Conservation (phyloP, 1,140 invertebrate genomes). For the Hycleus phaleratus region DNA sequence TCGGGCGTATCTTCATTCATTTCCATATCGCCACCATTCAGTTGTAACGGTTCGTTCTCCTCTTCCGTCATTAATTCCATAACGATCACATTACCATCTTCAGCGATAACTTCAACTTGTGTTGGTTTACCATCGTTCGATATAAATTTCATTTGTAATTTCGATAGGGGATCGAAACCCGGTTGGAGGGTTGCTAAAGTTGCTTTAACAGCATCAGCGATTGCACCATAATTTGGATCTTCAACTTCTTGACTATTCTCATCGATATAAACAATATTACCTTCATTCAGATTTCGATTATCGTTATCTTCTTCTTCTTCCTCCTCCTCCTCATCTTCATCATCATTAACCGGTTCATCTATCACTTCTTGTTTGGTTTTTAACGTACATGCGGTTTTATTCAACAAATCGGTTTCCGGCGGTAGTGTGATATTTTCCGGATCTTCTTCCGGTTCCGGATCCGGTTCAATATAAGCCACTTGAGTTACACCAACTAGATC, state of each 20-base stretch:
- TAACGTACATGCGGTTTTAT: slow-evolving; percentile 37
- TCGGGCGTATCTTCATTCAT: background rate
- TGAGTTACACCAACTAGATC: slow-evolving; percentile 34
- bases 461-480: slow-evolving; percentile 36
- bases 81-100: slow-evolving; percentile 41
- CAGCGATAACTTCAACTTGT: slow-evolving; percentile 42
- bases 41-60: slow-evolving; percentile 20
- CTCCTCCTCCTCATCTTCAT: background rate
- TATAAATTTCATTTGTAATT: slow-evolving; percentile 39
- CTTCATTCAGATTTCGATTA: slow-evolving; percentile 4
- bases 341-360: slow-evolving; percentile 20
- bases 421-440: slow-evolving; percentile 44
- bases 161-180: slow-evolving; percentile 16
- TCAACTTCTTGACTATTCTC: slow-evolving; percentile 10
- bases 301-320: background rate
- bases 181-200: slow-evolving; percentile 35
- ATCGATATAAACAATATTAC: slow-evolving; percentile 20
- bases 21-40: background rate
- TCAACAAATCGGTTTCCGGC: slow-evolving; percentile 27
- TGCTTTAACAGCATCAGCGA: slow-evolving; percentile 39
- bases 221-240: slow-evolving; percentile 27
- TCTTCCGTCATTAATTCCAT: slow-evolving; percentile 42
- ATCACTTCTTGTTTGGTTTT: slow-evolving; percentile 20
- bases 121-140: slow-evolving; percentile 35
- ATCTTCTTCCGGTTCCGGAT: slow-evolving; percentile 30